A percentile compares a stretch with the other conserved stretches of the same genome.
Evolutionary conservation across 2,113 vertebrate species (phyloP).

Genomic region (Ceyx melanurus): DNA sequence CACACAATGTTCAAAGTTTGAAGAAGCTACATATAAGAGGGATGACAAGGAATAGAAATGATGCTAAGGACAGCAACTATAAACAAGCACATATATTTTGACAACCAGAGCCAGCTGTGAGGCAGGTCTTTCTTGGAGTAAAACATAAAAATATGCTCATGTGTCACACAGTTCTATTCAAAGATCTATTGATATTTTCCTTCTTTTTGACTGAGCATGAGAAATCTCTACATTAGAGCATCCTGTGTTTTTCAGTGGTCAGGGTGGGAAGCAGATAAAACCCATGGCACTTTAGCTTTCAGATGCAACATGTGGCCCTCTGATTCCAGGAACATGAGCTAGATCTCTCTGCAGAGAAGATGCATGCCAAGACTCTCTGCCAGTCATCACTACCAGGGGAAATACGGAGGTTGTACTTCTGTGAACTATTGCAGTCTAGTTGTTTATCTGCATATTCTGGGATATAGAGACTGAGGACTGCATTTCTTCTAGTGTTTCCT

Average conservation of each 20-base stretch:
- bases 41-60: background rate
- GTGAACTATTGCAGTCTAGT: background rate
- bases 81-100: background rate
- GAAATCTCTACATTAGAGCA: background rate
- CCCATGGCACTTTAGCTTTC: background rate
- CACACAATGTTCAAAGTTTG: background rate
- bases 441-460: background rate
- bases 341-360: background rate
- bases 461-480: accelerated
- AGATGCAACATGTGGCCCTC: background rate
- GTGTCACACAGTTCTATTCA: background rate
- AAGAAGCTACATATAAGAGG: background rate
- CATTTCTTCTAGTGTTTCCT: background rate
- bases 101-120: background rate
- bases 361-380: background rate
- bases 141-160: background rate
- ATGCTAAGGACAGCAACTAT: background rate
- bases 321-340: background rate
- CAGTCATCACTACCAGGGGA: background rate
- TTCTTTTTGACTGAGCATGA: background rate
- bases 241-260: background rate
- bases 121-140: background rate
- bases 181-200: background rate
- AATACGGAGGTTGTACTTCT: background rate
- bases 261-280: background rate